A percentile compares a stretch with the other conserved stretches of the same genome.
phyloP scores from a whole-genome alignment of 92 coral and sea anemone species.

The Umimayanthus kanabou region DNA sequence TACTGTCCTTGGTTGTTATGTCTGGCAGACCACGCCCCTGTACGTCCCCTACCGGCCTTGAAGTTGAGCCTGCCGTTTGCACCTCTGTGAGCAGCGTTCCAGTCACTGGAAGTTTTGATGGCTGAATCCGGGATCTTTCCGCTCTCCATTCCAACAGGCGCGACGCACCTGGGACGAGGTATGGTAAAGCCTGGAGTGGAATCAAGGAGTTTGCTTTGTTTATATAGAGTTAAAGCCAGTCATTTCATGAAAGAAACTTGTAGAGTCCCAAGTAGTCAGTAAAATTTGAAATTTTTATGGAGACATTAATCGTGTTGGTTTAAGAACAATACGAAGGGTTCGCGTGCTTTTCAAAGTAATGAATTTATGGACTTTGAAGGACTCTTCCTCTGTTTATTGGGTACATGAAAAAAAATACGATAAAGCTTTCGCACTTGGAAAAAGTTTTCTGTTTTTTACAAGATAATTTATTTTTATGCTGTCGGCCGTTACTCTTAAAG shows the following conservation, averaged over 20 bases:
- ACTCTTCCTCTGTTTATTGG: too few species aligned
- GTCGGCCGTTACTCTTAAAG: too few species aligned
- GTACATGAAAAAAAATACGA: too few species aligned
- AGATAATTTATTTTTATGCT: too few species aligned
- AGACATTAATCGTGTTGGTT: too few species aligned
- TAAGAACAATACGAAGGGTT: too few species aligned
- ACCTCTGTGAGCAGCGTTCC: neutral
- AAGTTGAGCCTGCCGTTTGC: conserved; percentile 10
- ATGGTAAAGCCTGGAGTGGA: neutral
- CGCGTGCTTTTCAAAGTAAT: too few species aligned
- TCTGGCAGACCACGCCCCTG: conserved; percentile 6
- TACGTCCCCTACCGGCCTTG: neutral
- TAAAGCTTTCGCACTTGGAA: too few species aligned
- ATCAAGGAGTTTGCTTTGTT: neutral
- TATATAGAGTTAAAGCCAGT: neutral
- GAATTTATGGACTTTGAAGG: too few species aligned
- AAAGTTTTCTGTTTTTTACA: too few species aligned
- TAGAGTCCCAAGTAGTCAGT: neutral
- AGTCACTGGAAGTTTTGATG: neutral
- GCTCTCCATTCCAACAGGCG: neutral
- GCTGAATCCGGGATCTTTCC: neutral
- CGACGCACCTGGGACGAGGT: neutral
- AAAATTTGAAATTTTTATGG: too few species aligned
- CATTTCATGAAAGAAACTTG: too few species aligned
- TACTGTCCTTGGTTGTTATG: neutral